Base-by-base conservation (phyloP, 2,888 invertebrate species). In the Stenurella melanura region DNA sequence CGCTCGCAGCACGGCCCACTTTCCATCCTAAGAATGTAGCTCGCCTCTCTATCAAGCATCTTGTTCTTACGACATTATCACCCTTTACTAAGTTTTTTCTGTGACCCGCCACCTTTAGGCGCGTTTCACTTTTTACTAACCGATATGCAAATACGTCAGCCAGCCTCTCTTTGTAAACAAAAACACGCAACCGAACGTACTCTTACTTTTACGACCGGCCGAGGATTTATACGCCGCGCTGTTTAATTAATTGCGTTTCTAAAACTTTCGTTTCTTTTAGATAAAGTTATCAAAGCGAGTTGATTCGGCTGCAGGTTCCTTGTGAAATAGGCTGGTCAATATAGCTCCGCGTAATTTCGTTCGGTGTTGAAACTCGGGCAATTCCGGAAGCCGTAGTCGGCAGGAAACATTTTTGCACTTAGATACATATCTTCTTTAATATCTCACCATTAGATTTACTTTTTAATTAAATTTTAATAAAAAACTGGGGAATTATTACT, bases 51-150 rank as follows among this genome's bases (percentile, higher is more conserved):
- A 82, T 81, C 80, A 80, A 82, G 80, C 82, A 83, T 82, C 82
- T 82, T 76, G 79, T 79, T 79, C 68, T 83, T 82, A 75, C 81
- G 77, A 80, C 80, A 82, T 79, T 74, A 76, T 77, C 81, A 80
- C 80, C 82, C 82, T 82, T 82, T 83, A 77, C 80, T 80, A 76
- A 78, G 21, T 76, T 78, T 74, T 80, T 81, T 74, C 73, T 21
- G 60, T 30, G 69, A 69, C 69, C 69, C 57, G 57, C 70, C 60
- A 26, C 57, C 70, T 70, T 70, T 58, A 18, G 64, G 68, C 79
- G 61, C 79, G 80, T 84, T 84, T 84, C 83, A 83, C 85, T 83
- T 83, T 85, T 83, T 80, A 54, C 73, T 73, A 77, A 58, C 54
- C 67, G 66, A 60, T 78, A 79, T 78, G 76, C 79, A 79, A 76